These are phyloP conservation scores for Spinus olivaceus DNA, from an alignment of 2,797 vertebrate species.

Conservation along the genomic window DNA sequence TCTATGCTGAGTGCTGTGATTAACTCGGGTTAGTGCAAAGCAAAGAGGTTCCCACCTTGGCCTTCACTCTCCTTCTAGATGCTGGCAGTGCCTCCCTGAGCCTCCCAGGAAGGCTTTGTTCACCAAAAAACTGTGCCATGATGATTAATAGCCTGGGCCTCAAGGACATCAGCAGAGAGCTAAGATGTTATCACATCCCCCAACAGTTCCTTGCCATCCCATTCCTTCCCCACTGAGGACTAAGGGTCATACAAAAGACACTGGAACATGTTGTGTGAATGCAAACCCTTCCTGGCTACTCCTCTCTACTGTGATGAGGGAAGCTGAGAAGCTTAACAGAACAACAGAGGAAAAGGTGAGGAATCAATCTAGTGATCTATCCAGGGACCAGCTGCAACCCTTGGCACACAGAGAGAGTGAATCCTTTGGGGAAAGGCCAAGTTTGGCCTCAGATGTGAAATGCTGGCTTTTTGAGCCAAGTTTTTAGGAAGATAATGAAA, in stretches of 20 bases:
- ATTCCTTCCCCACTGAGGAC: neutral
- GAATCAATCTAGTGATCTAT: neutral
- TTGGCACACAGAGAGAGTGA: neutral
- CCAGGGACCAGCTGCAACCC: accelerated
- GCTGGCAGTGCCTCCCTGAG: neutral
- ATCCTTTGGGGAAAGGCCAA: neutral
- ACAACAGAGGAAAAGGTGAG: neutral
- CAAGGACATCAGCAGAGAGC: neutral
- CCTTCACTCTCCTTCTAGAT: neutral
- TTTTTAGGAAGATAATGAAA: neutral
- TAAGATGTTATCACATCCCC: neutral
- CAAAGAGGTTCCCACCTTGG: neutral
- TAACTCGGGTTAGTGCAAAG: neutral
- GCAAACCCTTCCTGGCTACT: neutral
- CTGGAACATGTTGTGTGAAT: neutral
- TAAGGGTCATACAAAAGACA: neutral
- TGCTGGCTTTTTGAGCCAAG: neutral
- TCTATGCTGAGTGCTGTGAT: neutral
- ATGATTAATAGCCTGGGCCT: neutral
- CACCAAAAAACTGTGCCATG: neutral
- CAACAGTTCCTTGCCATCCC: neutral
- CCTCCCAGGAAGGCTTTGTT: neutral
- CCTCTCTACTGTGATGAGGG: neutral
- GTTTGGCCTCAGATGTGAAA: neutral
- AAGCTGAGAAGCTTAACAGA: neutral